Evolutionary conservation across 2,888 invertebrate genomes (phyloP).

Genomic region (Alviniconcha strummeri): DNA sequence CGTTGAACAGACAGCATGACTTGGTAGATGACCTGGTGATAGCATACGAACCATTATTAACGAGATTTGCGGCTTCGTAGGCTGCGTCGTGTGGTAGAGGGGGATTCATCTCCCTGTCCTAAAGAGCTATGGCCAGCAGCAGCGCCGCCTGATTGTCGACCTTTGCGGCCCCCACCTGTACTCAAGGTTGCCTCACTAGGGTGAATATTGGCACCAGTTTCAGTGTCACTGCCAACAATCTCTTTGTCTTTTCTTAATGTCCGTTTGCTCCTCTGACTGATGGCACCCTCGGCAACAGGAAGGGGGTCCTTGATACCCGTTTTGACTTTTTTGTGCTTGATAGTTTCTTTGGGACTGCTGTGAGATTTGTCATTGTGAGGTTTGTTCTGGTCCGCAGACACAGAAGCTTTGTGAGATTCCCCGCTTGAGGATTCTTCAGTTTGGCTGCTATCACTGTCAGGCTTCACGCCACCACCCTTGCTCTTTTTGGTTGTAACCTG

Average conservation of each 20-base stretch:
- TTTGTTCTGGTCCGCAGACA: not conserved
- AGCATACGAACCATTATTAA: not conserved
- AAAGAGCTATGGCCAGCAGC: not conserved
- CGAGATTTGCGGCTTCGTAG: conserved; percentile 24
- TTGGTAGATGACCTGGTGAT: too few relatives aligned
- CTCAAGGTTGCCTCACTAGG: not conserved
- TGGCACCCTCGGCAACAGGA: not conserved
- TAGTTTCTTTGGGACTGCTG: not conserved
- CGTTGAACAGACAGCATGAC: too few relatives aligned
- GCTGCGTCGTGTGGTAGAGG: conserved; percentile 6
- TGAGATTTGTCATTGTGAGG: not conserved
- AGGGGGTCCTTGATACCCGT: not conserved
- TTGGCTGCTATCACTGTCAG: not conserved
- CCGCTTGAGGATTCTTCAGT: not conserved
- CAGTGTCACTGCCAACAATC: not conserved
- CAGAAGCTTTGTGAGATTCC: not conserved
- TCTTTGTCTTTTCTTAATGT: not conserved
- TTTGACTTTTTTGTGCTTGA: conserved; percentile 19
- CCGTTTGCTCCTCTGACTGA: not conserved
- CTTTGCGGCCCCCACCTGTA: not conserved
- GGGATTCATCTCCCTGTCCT: not conserved
- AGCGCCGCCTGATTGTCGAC: not conserved
- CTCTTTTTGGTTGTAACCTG: conserved; percentile 18
- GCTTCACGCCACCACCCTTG: conserved; percentile 3
- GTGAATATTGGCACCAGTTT: not conserved